phyloP scores from a whole-genome alignment of 2,113 vertebrate species.

The Heterotilapia buettikoferi region DNA sequence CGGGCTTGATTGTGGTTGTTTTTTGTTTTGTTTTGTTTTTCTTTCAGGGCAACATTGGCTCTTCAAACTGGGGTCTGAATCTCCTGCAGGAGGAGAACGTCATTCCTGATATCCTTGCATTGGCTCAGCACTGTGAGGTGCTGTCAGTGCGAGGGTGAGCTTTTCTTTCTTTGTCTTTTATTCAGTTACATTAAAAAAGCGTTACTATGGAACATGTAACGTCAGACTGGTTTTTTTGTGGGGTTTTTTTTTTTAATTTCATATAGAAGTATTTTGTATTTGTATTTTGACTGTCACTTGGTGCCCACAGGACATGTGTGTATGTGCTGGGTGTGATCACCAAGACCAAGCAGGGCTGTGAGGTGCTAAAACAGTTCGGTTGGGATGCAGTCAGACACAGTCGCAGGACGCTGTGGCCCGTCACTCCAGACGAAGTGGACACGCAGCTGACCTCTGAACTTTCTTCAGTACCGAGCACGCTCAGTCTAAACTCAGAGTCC shows the following conservation, averaged over 20 bases:
- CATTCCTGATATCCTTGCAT: constrained; percentile 87
- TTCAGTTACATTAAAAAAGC: neutral
- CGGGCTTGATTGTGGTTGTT: neutral
- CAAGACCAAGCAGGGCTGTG: constrained; percentile 95
- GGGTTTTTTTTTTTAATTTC: neutral
- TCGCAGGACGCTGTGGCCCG: constrained; percentile 90
- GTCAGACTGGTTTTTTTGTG: neutral
- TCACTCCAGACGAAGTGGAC: constrained; percentile 93
- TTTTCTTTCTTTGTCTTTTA: neutral
- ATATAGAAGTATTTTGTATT: neutral
- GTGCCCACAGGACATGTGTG: constrained; percentile 81
- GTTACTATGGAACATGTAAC: neutral
- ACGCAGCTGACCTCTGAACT: constrained; percentile 67
- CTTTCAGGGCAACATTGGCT: constrained; percentile 91
- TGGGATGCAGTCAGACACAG: constrained; percentile 96
- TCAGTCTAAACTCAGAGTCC: constrained; percentile 89
- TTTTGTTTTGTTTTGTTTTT: constrained; percentile 6
- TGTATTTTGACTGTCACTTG: neutral
- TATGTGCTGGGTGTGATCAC: constrained; percentile 93
- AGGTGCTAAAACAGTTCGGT: constrained; percentile 87
- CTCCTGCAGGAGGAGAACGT: constrained; percentile 97
- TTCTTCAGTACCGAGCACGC: constrained; percentile 72
- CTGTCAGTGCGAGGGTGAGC: constrained; percentile 90
- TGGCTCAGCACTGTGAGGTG: constrained; percentile 94
- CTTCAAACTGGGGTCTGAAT: constrained; percentile 98